phyloP scores from a whole-genome alignment of 2,113 vertebrate species.

The Petaurus breviceps region DNA sequence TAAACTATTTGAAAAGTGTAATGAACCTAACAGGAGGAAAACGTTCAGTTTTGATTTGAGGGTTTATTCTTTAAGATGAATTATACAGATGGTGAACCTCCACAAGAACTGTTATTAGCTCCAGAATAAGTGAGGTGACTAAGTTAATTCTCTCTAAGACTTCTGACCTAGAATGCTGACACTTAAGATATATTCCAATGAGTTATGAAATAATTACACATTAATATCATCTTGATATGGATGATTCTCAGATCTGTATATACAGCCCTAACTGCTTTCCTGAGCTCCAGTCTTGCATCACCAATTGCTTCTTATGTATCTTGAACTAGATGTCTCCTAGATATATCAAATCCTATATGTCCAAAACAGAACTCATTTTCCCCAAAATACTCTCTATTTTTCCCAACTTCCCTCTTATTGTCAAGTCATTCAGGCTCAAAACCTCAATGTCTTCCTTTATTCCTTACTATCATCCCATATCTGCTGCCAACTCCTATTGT shows the following conservation, averaged over 20 bases:
- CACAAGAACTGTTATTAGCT: background rate
- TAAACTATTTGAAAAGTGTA: slow-evolving; percentile 71
- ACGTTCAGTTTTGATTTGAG: background rate
- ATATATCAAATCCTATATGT: background rate
- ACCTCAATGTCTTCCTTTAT: background rate
- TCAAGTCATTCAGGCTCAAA: background rate
- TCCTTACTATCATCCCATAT: background rate
- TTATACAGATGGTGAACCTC: slow-evolving; percentile 16
- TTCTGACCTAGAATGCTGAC: background rate
- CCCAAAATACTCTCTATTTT: background rate
- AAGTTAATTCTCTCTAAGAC: background rate
- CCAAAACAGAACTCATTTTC: background rate
- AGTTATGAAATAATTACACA: slow-evolving; percentile 56
- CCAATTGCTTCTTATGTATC: background rate
- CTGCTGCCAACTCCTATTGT: background rate
- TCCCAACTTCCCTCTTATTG: background rate
- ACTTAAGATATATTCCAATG: background rate
- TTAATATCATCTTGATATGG: background rate
- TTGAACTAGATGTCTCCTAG: background rate
- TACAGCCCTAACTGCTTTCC: background rate
- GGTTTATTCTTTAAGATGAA: slow-evolving; percentile 18
- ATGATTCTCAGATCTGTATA: background rate
- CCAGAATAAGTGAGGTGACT: background rate
- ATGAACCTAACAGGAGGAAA: slow-evolving; percentile 46
- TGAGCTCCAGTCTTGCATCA: background rate